Percentiles rank a stretch among this genome's conserved stretches.
These are phyloP conservation scores for Urocyon cinereoargenteus DNA, from an alignment of 2,797 vertebrate genomes.

Conservation along the genomic window DNA sequence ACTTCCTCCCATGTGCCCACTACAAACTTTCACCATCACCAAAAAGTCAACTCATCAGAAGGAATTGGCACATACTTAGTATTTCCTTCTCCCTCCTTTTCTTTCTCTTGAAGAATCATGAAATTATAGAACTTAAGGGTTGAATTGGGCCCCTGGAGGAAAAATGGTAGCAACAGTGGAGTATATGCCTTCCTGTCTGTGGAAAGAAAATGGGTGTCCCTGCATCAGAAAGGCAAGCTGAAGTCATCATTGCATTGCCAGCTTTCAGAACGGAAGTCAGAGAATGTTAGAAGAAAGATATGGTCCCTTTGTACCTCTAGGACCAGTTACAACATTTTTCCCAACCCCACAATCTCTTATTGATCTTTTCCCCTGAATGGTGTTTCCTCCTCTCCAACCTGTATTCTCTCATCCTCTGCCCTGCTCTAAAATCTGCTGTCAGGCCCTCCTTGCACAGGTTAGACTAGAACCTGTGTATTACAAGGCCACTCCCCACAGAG, in stretches of 20 bases:
- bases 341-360: background rate
- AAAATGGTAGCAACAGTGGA: background rate
- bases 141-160: background rate
- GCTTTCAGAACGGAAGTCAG: background rate
- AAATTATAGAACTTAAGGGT: background rate
- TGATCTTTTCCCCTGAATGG: background rate
- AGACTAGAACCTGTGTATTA: background rate
- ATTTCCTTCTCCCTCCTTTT: background rate
- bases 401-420: background rate
- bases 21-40: background rate
- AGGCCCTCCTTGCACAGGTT: background rate
- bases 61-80: background rate
- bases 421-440: background rate
- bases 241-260: fast-evolving
- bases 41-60: background rate
- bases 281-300: background rate
- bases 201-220: background rate
- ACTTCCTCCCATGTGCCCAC: background rate
- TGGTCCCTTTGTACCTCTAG: background rate
- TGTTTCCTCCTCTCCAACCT: background rate
- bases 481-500: background rate
- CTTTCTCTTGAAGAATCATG: background rate
- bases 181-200: background rate
- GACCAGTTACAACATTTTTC: background rate
- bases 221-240: background rate